phyloP scores from a whole-genome alignment of 2,113 vertebrate genomes.

The Pomatorhinus ruficollis region DNA sequence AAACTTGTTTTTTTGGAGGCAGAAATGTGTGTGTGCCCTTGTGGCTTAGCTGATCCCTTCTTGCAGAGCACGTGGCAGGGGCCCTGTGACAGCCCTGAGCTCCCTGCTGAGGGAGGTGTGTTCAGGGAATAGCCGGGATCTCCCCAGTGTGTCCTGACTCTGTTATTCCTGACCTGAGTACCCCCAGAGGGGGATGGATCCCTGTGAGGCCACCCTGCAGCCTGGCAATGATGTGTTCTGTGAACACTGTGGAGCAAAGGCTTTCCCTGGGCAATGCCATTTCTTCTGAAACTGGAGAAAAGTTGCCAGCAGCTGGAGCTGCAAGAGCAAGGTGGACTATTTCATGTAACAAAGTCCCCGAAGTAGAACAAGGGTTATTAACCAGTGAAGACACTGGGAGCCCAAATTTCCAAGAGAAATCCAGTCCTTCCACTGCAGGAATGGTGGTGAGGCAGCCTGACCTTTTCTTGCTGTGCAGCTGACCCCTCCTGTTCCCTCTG shows the following conservation, averaged over 20 bases:
- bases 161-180: neutral
- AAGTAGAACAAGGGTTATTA: neutral
- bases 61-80: neutral
- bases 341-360: neutral
- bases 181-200: neutral
- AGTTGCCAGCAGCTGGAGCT: neutral
- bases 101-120: rapidly evolving
- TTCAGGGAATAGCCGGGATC: neutral
- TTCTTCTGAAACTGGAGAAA: neutral
- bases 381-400: neutral
- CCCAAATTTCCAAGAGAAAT: neutral
- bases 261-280: neutral
- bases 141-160: neutral
- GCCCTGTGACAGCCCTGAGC: neutral
- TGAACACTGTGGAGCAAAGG: neutral
- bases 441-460: neutral
- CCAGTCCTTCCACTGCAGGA: neutral
- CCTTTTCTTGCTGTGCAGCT: neutral
- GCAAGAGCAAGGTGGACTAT: neutral
- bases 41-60: neutral
- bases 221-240: neutral
- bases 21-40: neutral
- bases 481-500: neutral
- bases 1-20: neutral
- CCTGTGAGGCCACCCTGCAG: neutral